These are phyloP conservation scores for Corythaeola cristata DNA, from an alignment of 2,113 vertebrate species.

Conservation along the genomic window DNA sequence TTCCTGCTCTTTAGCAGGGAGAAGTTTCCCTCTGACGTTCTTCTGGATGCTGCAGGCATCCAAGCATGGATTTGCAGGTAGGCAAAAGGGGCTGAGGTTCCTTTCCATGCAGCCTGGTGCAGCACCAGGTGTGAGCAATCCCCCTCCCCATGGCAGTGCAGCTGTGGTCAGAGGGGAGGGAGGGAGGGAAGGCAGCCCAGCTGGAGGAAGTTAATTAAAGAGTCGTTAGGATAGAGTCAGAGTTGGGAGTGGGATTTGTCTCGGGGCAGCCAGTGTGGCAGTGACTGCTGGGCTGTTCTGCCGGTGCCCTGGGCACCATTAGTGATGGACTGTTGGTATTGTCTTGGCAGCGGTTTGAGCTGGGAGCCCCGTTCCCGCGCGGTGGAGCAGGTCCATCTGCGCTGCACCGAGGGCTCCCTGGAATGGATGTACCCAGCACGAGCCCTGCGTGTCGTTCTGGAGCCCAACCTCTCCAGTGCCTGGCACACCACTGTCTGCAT, in stretches of 20 bases:
- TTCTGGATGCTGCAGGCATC: neutral
- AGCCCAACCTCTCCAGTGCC: conserved; percentile 73
- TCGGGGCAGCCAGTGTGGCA: fast-evolving
- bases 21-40: neutral
- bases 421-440: conserved; percentile 78
- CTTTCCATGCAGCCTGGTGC: fast-evolving
- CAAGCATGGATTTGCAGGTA: neutral
- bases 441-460: conserved; percentile 76
- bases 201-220: too few relatives aligned
- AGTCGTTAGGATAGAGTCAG: fast-evolving
- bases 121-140: neutral
- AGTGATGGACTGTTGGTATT: fast-evolving
- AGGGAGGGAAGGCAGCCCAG: too few relatives aligned
- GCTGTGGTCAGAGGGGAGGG: neutral
- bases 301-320: fast-evolving
- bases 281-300: neutral
- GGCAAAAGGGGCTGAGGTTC: neutral
- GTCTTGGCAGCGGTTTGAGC: conserved; percentile 69
- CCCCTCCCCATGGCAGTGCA: too few relatives aligned
- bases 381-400: conserved; percentile 79
- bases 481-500: conserved; percentile 71
- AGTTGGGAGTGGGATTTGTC: neutral
- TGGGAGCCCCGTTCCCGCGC: conserved; percentile 56
- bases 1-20: neutral
- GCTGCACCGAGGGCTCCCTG: conserved; percentile 79